A percentile compares a stretch with the other conserved stretches of the same genome.
These are phyloP conservation scores for Conomelus anceps DNA, from an alignment of 2,888 invertebrate species.

Conservation along the genomic window DNA sequence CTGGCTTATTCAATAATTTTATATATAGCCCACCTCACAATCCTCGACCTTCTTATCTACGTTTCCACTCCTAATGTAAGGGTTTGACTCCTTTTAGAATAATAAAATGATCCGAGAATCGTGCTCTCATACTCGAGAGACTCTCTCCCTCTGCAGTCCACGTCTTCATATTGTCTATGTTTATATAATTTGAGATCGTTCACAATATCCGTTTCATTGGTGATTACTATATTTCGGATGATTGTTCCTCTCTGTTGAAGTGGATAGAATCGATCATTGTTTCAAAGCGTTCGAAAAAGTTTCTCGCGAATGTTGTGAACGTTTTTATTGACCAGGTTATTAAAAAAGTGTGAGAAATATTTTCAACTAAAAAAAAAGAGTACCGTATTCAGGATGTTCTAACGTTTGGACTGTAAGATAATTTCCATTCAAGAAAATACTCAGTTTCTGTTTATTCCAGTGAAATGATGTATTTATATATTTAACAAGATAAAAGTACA, in stretches of 20 bases:
- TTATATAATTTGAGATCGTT: neutral
- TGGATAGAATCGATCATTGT: neutral
- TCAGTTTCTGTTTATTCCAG: too few relatives aligned
- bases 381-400: neutral
- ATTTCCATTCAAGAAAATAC: too few relatives aligned
- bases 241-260: neutral
- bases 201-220: neutral
- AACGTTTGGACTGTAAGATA: too few relatives aligned
- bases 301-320: neutral
- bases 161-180: neutral
- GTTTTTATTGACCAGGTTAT: neutral
- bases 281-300: neutral
- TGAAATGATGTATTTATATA: too few relatives aligned
- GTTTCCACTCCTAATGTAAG: neutral
- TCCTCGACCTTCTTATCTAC: neutral
- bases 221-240: neutral
- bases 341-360: neutral
- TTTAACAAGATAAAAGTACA: too few relatives aligned
- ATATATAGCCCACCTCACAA: neutral
- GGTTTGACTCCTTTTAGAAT: neutral
- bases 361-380: neutral
- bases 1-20: neutral
- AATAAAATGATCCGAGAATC: neutral
- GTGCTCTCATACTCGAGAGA: neutral
- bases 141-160: neutral